A percentile compares a stretch with the other conserved stretches of the same genome.
These are phyloP conservation scores for Schizopygopsis pylzovi DNA, from an alignment of 2,797 vertebrate species.

Conservation along the genomic window DNA sequence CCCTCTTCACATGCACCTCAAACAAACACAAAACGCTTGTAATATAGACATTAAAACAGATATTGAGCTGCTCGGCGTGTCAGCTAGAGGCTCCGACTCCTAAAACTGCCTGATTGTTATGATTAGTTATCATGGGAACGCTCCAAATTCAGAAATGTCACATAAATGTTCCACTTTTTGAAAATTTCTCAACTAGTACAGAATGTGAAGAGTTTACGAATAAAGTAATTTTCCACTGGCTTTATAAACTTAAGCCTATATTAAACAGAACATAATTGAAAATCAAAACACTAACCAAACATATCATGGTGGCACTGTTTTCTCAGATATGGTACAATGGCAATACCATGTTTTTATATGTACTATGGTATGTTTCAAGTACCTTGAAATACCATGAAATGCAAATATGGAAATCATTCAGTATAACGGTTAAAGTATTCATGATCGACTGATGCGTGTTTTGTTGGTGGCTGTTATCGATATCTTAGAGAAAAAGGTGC, in stretches of 20 bases:
- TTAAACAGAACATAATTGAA: background rate
- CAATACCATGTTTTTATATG: background rate
- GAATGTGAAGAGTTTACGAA: background rate
- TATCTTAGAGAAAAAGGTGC: background rate
- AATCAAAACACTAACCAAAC: background rate
- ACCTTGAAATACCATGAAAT: background rate
- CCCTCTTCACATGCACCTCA: conserved; percentile 58
- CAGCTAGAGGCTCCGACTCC: conserved; percentile 19
- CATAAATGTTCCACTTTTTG: background rate
- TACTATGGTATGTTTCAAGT: background rate
- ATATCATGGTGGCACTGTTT: background rate
- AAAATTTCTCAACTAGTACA: background rate
- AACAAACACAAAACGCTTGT: conserved; percentile 10
- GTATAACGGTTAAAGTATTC: background rate
- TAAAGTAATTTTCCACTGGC: conserved; percentile 8
- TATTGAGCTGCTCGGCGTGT: conserved; percentile 4
- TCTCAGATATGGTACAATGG: background rate
- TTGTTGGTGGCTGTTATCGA: background rate
- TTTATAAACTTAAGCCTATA: background rate
- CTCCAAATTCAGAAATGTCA: conserved; percentile 1
- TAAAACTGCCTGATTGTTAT: background rate
- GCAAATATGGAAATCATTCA: background rate
- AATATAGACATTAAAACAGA: conserved; percentile 10
- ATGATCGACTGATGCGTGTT: background rate
- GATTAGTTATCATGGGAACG: conserved; percentile 16